A percentile compares a stretch with the other conserved stretches of the same genome.
Evolutionary conservation across 2,113 vertebrate genomes (phyloP).

Genomic region (Pangasianodon hypophthalmus): DNA sequence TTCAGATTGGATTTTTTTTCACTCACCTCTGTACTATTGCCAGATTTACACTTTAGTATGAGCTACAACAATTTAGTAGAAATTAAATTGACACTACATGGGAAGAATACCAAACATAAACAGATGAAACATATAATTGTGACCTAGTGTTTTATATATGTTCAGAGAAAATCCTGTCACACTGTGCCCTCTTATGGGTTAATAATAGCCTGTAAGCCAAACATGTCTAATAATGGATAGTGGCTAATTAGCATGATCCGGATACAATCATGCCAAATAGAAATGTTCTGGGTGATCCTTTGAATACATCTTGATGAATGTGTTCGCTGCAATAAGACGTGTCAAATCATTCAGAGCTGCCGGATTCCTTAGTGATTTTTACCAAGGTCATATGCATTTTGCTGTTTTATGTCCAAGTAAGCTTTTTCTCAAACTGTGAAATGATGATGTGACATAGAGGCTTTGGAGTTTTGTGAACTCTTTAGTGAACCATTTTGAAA

Average conservation of each 20-base stretch:
- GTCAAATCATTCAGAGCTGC: background rate
- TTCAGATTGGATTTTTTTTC: background rate
- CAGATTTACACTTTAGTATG: background rate
- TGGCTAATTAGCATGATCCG: background rate
- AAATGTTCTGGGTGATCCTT: background rate
- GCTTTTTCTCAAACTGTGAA: background rate
- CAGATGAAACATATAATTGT: conserved; percentile 7
- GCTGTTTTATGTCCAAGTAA: background rate
- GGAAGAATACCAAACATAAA: background rate
- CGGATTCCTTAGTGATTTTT: background rate
- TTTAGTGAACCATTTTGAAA: background rate
- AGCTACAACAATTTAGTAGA: background rate
- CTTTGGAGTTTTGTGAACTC: background rate
- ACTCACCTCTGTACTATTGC: background rate
- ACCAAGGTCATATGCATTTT: background rate
- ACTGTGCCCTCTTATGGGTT: background rate
- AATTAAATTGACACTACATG: background rate
- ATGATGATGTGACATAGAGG: background rate
- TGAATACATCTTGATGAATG: background rate
- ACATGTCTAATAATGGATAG: background rate
- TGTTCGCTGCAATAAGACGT: background rate
- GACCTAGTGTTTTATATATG: conserved; percentile 32
- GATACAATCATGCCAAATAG: background rate
- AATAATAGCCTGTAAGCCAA: conserved; percentile 1
- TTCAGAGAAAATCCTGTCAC: conserved; percentile 15